Base-by-base conservation (phyloP, 2,797 vertebrate species). In the Trachurus trachurus region DNA sequence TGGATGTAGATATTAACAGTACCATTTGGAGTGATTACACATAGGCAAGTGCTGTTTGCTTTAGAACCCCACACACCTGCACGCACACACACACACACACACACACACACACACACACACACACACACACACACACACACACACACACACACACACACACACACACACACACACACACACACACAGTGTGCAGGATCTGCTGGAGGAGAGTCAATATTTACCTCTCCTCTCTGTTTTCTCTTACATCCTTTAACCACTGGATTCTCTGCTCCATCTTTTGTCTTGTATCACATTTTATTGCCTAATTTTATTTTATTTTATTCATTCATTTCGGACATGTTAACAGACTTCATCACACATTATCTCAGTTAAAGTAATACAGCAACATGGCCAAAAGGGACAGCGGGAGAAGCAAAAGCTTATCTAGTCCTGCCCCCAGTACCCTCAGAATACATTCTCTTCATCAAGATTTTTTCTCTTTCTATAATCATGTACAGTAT, bases 121-220 rank as follows among this genome's bases (percentile, higher is more conserved):
- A 60, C 60, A 52, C n/a, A 59, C 37, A 69, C 69, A 58, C 54
- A 68, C 21, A 67, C 39, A 34, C 53, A 47, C 70, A 64, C 52
- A 42, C 21, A 64, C 39, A 40, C 39, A 40, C 39, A 40, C 39
- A 26, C 26, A 42, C 40, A 42, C 40, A 42, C 40, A 12, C 10
- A 12, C 42, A 15, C 42, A 15, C 42, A 15, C 13, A 44, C 29
- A 56, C 22, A 76, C 66, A 60, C 56, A 60, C 60, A 52, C n/a
- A 5, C 22, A 42, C 64, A 58, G 21, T 42, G n/a, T 63, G 4
- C 86, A 85, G 86, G 86, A 90, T 85, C 65, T 85, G 70, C 42
- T 64, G 65, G 53, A 82, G 74, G 62, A 82, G 63, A 76, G 79
- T 88, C 81, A 88, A 88, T 87, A 88, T 87, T 90, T 44, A 49